These are phyloP conservation scores for Mythimna lalbum DNA, from an alignment of 2,888 invertebrate genomes.

Conservation along the genomic window DNA sequence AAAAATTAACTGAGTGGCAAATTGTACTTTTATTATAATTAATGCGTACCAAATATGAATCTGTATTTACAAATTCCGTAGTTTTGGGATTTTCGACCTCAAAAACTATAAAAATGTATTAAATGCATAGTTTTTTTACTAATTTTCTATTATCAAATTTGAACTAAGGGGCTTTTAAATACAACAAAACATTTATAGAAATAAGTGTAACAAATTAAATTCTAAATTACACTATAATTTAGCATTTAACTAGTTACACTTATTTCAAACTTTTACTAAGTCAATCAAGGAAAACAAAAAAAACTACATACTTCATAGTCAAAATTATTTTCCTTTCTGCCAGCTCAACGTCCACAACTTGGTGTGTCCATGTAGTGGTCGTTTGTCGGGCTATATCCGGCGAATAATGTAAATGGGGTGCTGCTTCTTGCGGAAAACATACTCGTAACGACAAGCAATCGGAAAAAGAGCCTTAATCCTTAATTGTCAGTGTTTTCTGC, in stretches of 20 bases:
- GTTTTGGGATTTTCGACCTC: no score
- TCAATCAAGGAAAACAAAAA: neutral
- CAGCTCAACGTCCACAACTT: slow-evolving; percentile 10
- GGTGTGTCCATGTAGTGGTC: slow-evolving; percentile 23
- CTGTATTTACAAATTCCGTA: no score
- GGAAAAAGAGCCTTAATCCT: slow-evolving; percentile 21
- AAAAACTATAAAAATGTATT: no score
- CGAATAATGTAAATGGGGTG: slow-evolving; percentile 20
- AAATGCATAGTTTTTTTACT: no score
- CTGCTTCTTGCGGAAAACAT: slow-evolving; percentile 21
- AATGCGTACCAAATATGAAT: no score
- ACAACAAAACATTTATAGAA: no score
- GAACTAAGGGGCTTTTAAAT: no score
- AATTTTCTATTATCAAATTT: no score
- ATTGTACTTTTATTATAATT: no score
- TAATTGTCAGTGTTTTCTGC: slow-evolving; percentile 13
- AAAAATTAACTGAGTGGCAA: no score
- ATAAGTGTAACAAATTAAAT: no score
- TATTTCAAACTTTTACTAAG: neutral
- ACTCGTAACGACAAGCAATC: slow-evolving; percentile 42
- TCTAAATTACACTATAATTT: neutral
- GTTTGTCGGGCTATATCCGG: slow-evolving; percentile 40
- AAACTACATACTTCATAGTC: neutral
- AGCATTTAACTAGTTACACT: neutral
- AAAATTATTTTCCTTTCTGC: neutral